Conservation (phyloP, 2,113 vertebrate species). For the Cacatua alba region DNA sequence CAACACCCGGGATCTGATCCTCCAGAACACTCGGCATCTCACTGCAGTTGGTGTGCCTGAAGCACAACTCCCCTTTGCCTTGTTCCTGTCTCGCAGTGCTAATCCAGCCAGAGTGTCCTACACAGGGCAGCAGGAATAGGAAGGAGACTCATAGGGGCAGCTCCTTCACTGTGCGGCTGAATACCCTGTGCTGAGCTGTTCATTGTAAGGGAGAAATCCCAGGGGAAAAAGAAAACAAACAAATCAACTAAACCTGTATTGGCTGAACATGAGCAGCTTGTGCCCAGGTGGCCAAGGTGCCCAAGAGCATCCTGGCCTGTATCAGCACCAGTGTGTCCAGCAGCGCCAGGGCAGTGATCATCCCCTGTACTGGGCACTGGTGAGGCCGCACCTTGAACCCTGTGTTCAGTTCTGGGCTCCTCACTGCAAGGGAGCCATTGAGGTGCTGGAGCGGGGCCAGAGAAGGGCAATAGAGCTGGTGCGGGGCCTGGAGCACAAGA, state of each 20-base stretch:
- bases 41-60: rapidly evolving
- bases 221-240: rapidly evolving
- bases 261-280: background rate
- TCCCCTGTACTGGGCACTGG: rapidly evolving
- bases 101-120: background rate
- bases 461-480: rapidly evolving
- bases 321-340: background rate
- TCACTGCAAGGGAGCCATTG: background rate
- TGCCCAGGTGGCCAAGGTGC: background rate
- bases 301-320: background rate
- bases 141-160: background rate
- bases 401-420: background rate
- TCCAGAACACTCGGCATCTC: background rate
- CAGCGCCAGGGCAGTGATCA: background rate
- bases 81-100: background rate
- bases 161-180: background rate
- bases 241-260: rapidly evolving
- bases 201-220: background rate
- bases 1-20: background rate
- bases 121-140: background rate
- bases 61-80: rapidly evolving
- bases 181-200: background rate
- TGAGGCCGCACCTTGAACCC: background rate
- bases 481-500: background rate
- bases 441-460: rapidly evolving